Evolutionary conservation across 2,888 invertebrate genomes (phyloP).

Genomic region (Cerceris ruficornis): DNA sequence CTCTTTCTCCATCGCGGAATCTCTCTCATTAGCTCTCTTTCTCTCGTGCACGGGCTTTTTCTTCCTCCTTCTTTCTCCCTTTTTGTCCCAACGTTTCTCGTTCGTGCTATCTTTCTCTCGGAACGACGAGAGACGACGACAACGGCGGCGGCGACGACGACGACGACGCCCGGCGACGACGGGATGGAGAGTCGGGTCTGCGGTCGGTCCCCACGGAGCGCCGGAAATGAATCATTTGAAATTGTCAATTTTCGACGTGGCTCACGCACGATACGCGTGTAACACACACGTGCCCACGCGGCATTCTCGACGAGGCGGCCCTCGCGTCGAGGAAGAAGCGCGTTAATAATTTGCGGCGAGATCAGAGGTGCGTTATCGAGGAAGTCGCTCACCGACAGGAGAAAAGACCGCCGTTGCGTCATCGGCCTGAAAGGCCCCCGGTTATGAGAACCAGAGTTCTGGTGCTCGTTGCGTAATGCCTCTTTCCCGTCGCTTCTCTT

Average conservation of each 20-base stretch:
- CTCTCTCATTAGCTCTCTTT: conserved; percentile 4
- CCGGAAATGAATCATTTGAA: conserved; percentile 80
- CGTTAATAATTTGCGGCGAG: conserved; percentile 36
- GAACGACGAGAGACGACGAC: conserved; percentile 23
- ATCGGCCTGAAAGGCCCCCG: conserved; percentile 8
- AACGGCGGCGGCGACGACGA: conserved; percentile 20
- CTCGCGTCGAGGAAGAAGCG: neutral
- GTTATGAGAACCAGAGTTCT: conserved; percentile 24
- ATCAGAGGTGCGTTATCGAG: conserved; percentile 41
- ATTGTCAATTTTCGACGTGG: conserved; percentile 76
- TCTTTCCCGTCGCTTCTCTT: neutral
- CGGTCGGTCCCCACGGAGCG: conserved; percentile 58
- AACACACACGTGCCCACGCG: conserved; percentile 38
- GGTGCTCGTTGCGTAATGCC: conserved; percentile 36
- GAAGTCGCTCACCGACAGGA: conserved; percentile 26
- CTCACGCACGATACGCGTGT: conserved; percentile 29
- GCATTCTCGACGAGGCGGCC: neutral
- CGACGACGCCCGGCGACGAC: conserved; percentile 40
- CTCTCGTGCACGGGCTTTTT: neutral
- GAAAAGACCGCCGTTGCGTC: conserved; percentile 39
- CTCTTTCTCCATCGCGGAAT: conserved; percentile 21
- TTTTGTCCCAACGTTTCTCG: conserved; percentile 19
- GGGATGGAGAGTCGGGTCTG: conserved; percentile 38
- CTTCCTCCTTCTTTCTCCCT: neutral
- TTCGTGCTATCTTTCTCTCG: conserved; percentile 33